Conservation (phyloP, 1,140 invertebrate genomes). For the Calosoma granatense region DNA sequence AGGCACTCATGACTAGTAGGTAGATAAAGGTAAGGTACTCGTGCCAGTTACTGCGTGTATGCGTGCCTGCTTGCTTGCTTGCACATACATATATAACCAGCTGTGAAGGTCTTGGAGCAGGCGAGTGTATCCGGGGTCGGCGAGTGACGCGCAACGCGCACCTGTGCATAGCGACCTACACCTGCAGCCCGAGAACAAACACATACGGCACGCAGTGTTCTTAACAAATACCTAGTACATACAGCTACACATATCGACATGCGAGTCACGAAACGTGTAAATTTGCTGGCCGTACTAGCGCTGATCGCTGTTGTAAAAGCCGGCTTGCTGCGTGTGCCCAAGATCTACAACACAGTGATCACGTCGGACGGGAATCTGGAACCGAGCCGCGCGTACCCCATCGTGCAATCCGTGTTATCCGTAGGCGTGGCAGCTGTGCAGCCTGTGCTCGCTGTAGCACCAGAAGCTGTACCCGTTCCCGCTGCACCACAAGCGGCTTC, state of each 20-base stretch:
- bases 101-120: background rate
- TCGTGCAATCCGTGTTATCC: conserved; percentile 54
- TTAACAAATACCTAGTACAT: background rate
- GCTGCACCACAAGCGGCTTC: too few species aligned
- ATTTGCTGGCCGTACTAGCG: conserved; percentile 37
- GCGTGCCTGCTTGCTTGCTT: background rate
- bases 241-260: background rate
- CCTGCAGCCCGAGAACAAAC: background rate
- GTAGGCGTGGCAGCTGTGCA: conserved; percentile 42
- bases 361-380: conserved; percentile 61
- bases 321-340: conserved; percentile 44
- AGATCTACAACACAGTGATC: conserved; percentile 66
- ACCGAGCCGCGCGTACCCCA: conserved; percentile 59
- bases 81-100: background rate
- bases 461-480: background rate
- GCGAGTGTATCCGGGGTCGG: background rate
- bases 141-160: background rate
- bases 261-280: background rate
- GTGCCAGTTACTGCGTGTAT: too few species aligned
- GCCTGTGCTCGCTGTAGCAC: conserved; percentile 20
- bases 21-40: too few species aligned
- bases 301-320: conserved; percentile 53
- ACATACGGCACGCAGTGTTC: background rate
- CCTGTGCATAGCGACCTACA: background rate
- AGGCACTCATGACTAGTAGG: too few species aligned